Conservation (phyloP, 2,797 vertebrate genomes). For the Rhadinocentrus ornatus region DNA sequence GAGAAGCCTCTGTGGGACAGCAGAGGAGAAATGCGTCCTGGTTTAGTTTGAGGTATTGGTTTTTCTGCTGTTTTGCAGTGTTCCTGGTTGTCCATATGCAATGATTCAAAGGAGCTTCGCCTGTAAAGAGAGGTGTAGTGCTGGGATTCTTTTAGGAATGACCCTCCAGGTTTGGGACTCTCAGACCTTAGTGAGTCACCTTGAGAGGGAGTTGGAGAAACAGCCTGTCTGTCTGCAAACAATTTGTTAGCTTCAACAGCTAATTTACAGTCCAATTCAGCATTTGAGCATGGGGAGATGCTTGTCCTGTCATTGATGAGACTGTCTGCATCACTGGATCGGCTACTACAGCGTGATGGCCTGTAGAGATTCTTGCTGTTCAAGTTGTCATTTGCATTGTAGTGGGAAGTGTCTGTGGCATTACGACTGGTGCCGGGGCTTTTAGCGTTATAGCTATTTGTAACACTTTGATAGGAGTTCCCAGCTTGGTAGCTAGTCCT, state of each 20-base stretch:
- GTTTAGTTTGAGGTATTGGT: constrained; percentile 27
- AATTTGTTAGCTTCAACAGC: constrained; percentile 67
- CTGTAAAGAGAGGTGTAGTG: constrained; percentile 34
- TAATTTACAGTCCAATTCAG: constrained; percentile 65
- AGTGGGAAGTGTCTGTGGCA: background rate
- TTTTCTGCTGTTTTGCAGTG: constrained; percentile 39
- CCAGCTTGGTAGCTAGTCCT: constrained; percentile 22
- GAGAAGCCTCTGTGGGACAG: constrained; percentile 28
- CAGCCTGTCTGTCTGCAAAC: constrained; percentile 63
- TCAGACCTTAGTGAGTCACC: constrained; percentile 59
- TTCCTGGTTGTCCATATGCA: constrained; percentile 35
- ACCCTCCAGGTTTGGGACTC: constrained; percentile 48
- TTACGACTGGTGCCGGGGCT: constrained; percentile 8
- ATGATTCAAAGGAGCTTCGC: constrained; percentile 27
- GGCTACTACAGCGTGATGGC: constrained; percentile 39
- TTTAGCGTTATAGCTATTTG: constrained; percentile 16
- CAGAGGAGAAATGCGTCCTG: constrained; percentile 46
- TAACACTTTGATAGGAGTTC: constrained; percentile 6
- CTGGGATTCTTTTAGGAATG: constrained; percentile 44
- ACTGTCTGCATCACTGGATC: constrained; percentile 34
- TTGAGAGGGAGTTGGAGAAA: constrained; percentile 68
- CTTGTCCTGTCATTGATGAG: constrained; percentile 43
- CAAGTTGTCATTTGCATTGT: constrained; percentile 25
- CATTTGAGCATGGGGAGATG: constrained; percentile 55
- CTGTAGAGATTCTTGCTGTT: constrained; percentile 52